Conservation (phyloP, 2,888 invertebrate genomes). For the Ditylenchus weischeri region DNA sequence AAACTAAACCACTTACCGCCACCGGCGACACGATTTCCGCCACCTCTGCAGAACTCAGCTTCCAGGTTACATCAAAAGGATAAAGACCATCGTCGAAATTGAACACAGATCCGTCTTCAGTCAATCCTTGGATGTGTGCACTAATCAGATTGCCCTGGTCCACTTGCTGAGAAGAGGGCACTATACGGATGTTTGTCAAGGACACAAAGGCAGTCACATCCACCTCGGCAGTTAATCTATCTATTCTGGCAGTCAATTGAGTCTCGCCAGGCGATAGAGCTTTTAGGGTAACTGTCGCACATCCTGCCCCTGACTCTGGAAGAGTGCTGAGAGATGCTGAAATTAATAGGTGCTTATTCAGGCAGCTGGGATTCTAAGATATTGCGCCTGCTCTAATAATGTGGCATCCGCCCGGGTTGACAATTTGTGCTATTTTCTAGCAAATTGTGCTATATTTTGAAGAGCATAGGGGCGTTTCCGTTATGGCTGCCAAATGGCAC, state of each 20-base stretch:
- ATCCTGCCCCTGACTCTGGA: conserved; percentile 33
- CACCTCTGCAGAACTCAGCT: conserved; percentile 21
- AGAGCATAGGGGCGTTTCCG: too few relatives aligned
- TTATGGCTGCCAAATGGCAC: too few relatives aligned
- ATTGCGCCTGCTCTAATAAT: too few relatives aligned
- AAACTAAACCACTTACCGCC: conserved; percentile 17
- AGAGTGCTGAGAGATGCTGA: conserved; percentile 23
- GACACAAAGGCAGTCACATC: conserved; percentile 33
- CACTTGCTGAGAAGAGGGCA: conserved; percentile 34
- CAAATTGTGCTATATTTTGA: too few relatives aligned
- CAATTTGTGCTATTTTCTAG: too few relatives aligned
- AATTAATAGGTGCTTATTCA: neutral
- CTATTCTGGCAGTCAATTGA: conserved; percentile 17
- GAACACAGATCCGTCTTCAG: conserved; percentile 44
- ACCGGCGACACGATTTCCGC: conserved; percentile 20
- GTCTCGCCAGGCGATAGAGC: conserved; percentile 43
- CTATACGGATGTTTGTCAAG: conserved; percentile 39
- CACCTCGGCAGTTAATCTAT: conserved; percentile 6
- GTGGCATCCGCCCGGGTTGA: too few relatives aligned
- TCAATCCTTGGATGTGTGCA: conserved; percentile 37
- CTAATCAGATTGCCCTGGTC: conserved; percentile 37
- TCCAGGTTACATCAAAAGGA: conserved; percentile 41
- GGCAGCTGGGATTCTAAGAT: too few relatives aligned
- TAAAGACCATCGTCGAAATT: conserved; percentile 48
- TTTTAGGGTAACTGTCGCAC: conserved; percentile 33